phyloP scores from a whole-genome alignment of 2,113 vertebrate species.

The Calidris pugnax region DNA sequence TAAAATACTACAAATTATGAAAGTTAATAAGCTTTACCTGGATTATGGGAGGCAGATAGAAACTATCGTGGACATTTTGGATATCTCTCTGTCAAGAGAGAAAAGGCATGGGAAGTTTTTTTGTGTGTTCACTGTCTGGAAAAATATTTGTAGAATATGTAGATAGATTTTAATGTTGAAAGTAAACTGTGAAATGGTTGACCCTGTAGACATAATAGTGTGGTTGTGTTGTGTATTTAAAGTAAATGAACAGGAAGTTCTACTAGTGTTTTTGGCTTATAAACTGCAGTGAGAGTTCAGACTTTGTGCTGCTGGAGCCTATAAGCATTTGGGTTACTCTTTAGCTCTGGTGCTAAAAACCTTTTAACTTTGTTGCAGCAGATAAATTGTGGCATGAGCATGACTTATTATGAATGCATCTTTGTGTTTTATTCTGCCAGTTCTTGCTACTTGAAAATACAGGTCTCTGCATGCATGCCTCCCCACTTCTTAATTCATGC shows the following conservation, averaged over 20 bases:
- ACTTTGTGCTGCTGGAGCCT: neutral
- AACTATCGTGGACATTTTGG: accelerated
- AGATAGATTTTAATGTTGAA: neutral
- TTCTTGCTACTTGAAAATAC: constrained; percentile 2
- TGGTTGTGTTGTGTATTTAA: constrained; percentile 15
- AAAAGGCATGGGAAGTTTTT: neutral
- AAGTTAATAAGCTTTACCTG: neutral
- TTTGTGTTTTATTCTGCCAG: constrained; percentile 35
- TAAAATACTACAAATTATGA: neutral
- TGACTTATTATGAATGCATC: neutral
- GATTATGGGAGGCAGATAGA: neutral
- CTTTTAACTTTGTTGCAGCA: neutral
- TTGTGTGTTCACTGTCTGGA: neutral
- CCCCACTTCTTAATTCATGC: neutral
- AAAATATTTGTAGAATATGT: neutral
- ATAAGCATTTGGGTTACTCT: neutral
- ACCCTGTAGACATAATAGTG: neutral
- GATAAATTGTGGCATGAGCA: neutral
- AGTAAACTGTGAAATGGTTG: constrained; percentile 36
- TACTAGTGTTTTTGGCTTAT: constrained; percentile 6
- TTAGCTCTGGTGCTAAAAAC: neutral
- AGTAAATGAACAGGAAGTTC: constrained; percentile 43
- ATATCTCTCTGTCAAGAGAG: neutral
- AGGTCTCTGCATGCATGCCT: constrained; percentile 56
- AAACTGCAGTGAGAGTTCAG: neutral